Conservation (phyloP, 2,113 vertebrate species). For the Anguilla rostrata region DNA sequence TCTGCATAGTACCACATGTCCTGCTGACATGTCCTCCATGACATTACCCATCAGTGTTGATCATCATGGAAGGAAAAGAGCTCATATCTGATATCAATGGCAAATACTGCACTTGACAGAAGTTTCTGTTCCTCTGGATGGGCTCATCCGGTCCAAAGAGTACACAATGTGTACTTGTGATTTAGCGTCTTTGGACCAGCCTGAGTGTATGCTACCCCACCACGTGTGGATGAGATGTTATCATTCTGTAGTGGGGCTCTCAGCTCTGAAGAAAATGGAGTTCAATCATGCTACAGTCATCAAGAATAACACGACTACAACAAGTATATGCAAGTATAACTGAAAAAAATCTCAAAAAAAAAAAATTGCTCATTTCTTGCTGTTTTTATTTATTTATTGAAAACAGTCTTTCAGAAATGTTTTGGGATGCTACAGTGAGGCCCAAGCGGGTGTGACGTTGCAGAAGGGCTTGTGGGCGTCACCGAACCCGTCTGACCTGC, state of each 20-base stretch:
- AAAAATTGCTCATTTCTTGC: background rate
- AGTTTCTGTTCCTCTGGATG: background rate
- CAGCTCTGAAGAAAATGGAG: too few relatives aligned
- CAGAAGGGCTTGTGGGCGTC: background rate
- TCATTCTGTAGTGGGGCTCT: too few relatives aligned
- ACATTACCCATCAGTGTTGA: background rate
- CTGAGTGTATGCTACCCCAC: too few relatives aligned
- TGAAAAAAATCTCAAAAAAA: background rate
- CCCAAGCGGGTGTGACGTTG: background rate
- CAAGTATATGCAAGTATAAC: background rate
- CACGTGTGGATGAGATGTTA: too few relatives aligned
- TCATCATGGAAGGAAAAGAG: background rate
- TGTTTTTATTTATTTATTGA: background rate
- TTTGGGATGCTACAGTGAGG: background rate
- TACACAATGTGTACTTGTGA: too few relatives aligned
- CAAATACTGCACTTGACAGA: background rate
- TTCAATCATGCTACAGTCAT: too few relatives aligned
- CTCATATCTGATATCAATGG: background rate
- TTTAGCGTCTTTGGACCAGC: too few relatives aligned
- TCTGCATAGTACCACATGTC: too few relatives aligned
- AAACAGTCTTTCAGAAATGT: background rate
- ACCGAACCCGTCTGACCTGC: slow-evolving; percentile 21
- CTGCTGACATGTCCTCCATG: too few relatives aligned
- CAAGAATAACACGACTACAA: background rate
- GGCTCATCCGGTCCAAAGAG: too few relatives aligned